Conservation (phyloP, 2,888 invertebrate species). For the Clistopyga incitator region DNA sequence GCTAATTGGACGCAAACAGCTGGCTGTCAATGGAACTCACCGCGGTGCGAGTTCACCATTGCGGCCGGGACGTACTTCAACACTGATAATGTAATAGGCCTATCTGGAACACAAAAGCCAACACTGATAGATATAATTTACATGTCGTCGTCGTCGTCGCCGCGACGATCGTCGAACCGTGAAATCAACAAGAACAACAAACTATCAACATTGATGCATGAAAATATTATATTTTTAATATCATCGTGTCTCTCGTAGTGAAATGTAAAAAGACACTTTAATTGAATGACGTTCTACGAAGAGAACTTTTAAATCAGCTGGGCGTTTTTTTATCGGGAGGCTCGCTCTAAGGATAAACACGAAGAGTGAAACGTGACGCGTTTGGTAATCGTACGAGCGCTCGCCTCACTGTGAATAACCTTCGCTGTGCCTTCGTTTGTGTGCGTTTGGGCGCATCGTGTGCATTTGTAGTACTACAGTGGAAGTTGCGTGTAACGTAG, state of each 20-base stretch:
- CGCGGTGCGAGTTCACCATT: slow-evolving; percentile 67
- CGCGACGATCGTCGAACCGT: background rate
- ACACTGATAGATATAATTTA: slow-evolving; percentile 78
- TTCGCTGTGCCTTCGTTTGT: background rate
- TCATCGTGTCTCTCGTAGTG: background rate
- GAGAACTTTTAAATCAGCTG: slow-evolving; percentile 49
- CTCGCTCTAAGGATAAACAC: slow-evolving; percentile 60
- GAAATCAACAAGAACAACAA: slow-evolving; percentile 38
- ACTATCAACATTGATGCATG: background rate
- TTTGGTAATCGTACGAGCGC: slow-evolving; percentile 58
- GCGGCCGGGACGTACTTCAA: slow-evolving; percentile 75
- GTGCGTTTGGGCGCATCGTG: background rate
- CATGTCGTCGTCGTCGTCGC: slow-evolving; percentile 72
- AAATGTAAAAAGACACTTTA: slow-evolving; percentile 7
- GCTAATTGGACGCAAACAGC: slow-evolving; percentile 84
- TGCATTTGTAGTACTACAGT: slow-evolving; percentile 26
- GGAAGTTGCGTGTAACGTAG: slow-evolving; percentile 51
- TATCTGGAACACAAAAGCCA: slow-evolving; percentile 81
- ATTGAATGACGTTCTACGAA: slow-evolving; percentile 47
- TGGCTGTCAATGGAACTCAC: slow-evolving; percentile 77
- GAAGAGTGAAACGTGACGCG: slow-evolving; percentile 64
- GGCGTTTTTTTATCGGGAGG: slow-evolving; percentile 25
- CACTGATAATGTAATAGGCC: slow-evolving; percentile 83
- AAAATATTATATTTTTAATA: background rate
- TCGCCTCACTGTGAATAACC: slow-evolving; percentile 14